Base-by-base conservation (phyloP, 2,888 invertebrate species). In the Mimumesa dahlbomi region DNA sequence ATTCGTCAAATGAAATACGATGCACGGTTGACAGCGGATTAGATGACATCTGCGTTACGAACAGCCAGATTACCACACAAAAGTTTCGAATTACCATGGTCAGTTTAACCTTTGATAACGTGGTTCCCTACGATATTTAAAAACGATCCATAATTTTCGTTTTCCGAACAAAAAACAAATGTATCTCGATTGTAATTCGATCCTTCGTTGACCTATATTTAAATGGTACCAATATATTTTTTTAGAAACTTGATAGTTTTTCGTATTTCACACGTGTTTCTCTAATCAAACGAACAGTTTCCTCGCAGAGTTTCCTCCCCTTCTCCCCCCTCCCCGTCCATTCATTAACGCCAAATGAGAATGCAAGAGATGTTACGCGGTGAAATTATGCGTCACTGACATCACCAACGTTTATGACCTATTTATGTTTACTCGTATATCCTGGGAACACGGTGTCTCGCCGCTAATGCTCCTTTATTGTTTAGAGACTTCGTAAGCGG, bases 1-100 rank as follows among this genome's bases (percentile, higher is more conserved):
- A 63, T 79, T 67, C 61, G 64, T 78, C 75, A 73, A 73, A 59
- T 50, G 75, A 75, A 79, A 78, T 70, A 72, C 67, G 73, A 75
- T 18, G 54, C 76, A 18, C 36, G 64, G 43, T 40, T 49, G 42
- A 7, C 18, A 48, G 42, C 70, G 75, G 75, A n/a, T 78, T 78
- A 78, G 59, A 54, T 63, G 64, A 63, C 63, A 29, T 73, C 50
- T 50, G 36, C 13, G 52, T 25, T 50, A 36, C 53, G 19, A 54
- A 64, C 62, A 65, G 68, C 63, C 69, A 36, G 65, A 62, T 69
- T 77, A 70, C 57, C 46, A 52, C 58, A 29, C 57, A 52, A 67
- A 46, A 66, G 78, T 68, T 31, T 77, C 78, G 45, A 18, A 36
- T 77, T 78, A 69, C 74, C 21, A 3, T 25, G 53, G n/a, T 1